Evolutionary conservation across 2,797 vertebrate genomes (phyloP), one percentile per base, ranked within the genome.

Genomic region (Macroramphosus scolopax): DNA sequence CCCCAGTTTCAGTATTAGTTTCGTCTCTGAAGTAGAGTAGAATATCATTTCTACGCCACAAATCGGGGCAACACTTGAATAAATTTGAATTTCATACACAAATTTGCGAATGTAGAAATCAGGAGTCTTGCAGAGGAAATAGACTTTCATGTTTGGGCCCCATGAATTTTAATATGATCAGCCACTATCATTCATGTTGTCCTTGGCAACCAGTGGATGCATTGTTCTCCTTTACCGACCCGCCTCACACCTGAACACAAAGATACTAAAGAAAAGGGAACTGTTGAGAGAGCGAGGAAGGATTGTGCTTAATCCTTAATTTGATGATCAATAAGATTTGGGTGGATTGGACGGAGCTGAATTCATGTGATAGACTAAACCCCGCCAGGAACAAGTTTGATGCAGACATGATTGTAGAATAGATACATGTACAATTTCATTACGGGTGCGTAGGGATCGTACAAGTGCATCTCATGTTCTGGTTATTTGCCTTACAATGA

Each of bases 161-260:
- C 5, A 20, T 55, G 38, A 37, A 41, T 63, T 24, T 29, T 24
- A 52, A 18, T 48, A 32, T 45, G 30, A 44, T 64, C 35, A 10
- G 28, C 52, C 47, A 31, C 44, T 28, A 46, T 22, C 31, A 16
- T 17, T 44, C 8, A 15, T 16, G 42, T 68, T 33, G 42, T 54
- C 49, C 34, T 46, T 61, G 57, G 59, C 32, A 64, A 70, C 57
- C 38, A 11, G 34, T 61, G n/a, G n/a, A n/a, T n/a, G n/a, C n/a
- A n/a, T n/a, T n/a, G n/a, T n/a, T n/a, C n/a, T n/a, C 20, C 11
- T 44, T 49, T 30, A 18, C 26, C 26, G 30, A 38, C 38, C 11
- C 11, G 15, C 44, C 32, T 52, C 32, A n/a, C n/a, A n/a, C n/a
- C n/a, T n/a, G n/a, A 24, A 59, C 24, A 56, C 41, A 56, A 28